A percentile compares a stretch with the other conserved stretches of the same genome.
These are phyloP conservation scores for Prionailurus viverrinus DNA, from an alignment of 2,113 vertebrate genomes.

Conservation along the genomic window DNA sequence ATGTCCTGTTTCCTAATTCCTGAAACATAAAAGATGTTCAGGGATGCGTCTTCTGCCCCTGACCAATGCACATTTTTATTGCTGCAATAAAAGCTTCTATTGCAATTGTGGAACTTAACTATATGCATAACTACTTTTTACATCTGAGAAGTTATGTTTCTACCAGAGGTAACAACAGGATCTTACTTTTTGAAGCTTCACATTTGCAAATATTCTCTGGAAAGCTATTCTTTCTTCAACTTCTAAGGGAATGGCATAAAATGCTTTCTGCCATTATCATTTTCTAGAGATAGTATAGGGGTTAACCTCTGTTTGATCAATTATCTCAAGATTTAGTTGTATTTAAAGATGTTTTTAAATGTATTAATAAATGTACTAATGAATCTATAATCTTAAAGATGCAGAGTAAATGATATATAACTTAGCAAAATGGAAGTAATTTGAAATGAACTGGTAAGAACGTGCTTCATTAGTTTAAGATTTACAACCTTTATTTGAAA, in stretches of 20 bases:
- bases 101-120: constrained; percentile 28
- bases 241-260: neutral
- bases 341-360: constrained; percentile 66
- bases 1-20: neutral
- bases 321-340: constrained; percentile 56
- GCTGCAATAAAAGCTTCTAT: constrained; percentile 64
- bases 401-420: constrained; percentile 66
- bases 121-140: constrained; percentile 63
- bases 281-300: constrained; percentile 7
- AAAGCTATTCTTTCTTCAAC: neutral
- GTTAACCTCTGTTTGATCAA: constrained; percentile 39
- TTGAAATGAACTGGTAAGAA: constrained; percentile 72
- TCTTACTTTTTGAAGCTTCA: constrained; percentile 54
- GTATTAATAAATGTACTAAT: constrained; percentile 48
- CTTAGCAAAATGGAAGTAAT: constrained; percentile 70
- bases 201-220: constrained; percentile 63
- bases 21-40: neutral
- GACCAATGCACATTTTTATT: constrained; percentile 22
- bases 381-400: constrained; percentile 54
- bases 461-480: constrained; percentile 71
- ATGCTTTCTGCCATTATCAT: constrained; percentile 42
- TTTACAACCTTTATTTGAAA: constrained; percentile 74
- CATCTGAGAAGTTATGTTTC: constrained; percentile 35
- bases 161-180: neutral
- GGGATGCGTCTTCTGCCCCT: neutral